phyloP scores from a whole-genome alignment of 2,113 vertebrate genomes.

The Salvelinus namaycush region DNA sequence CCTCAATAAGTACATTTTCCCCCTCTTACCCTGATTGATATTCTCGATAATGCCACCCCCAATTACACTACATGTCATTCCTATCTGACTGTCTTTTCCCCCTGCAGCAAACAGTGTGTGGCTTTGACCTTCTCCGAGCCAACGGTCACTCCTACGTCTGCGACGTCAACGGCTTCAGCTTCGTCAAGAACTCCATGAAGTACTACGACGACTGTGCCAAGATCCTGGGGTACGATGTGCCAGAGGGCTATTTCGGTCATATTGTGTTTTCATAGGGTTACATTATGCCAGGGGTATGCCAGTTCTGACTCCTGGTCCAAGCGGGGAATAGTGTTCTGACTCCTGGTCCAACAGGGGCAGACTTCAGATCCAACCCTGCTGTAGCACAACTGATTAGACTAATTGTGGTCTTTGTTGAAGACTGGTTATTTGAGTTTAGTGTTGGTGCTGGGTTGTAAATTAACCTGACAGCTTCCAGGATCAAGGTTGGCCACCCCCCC shows the following conservation, averaged over 20 bases:
- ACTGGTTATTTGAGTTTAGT: too few relatives aligned
- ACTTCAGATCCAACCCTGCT: too few relatives aligned
- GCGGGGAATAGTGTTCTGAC: too few relatives aligned
- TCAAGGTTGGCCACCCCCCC: too few relatives aligned
- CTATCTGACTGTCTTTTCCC: background rate
- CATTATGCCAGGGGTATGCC: background rate
- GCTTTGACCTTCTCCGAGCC: conserved; percentile 94
- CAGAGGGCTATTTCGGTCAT: background rate
- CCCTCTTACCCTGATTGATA: background rate
- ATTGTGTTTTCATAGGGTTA: background rate
- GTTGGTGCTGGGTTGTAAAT: too few relatives aligned
- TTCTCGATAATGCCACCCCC: background rate
- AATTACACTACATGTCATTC: background rate
- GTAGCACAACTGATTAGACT: too few relatives aligned
- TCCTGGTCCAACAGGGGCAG: too few relatives aligned
- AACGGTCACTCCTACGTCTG: conserved; percentile 97
- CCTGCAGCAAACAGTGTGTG: conserved; percentile 95
- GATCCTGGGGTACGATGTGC: conserved; percentile 86
- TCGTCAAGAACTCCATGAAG: conserved; percentile 99
- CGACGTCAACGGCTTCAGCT: conserved; percentile 97
- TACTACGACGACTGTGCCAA: conserved; percentile 99
- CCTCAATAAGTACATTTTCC: background rate
- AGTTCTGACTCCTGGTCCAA: too few relatives aligned
- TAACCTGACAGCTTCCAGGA: too few relatives aligned
- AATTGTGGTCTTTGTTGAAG: too few relatives aligned